These are phyloP conservation scores for Hylomyscus alleni DNA, from an alignment of 2,797 vertebrate species.

Conservation along the genomic window DNA sequence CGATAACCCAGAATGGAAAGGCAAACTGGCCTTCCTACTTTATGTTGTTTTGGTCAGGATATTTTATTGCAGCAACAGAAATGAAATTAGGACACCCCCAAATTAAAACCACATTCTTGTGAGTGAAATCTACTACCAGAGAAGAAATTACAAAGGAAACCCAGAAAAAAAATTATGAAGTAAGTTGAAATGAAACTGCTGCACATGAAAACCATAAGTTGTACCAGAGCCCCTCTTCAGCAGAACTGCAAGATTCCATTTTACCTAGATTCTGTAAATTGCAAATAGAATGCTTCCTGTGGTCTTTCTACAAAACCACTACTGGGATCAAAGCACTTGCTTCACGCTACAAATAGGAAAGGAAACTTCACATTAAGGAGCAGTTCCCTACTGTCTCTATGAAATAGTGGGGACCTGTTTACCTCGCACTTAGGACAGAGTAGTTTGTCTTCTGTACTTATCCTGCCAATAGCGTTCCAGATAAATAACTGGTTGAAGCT, in stretches of 20 bases:
- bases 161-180: neutral
- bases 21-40: neutral
- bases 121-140: slow-evolving; percentile 1
- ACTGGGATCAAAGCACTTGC: neutral
- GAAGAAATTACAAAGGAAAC: neutral
- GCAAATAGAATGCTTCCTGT: neutral
- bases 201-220: neutral
- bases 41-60: neutral
- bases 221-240: neutral
- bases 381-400: too few relatives aligned
- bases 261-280: neutral
- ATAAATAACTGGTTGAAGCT: neutral
- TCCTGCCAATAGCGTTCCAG: neutral
- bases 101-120: neutral
- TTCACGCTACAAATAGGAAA: neutral
- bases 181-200: neutral
- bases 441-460: neutral
- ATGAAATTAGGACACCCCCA: neutral
- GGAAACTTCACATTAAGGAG: neutral
- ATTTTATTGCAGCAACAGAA: neutral
- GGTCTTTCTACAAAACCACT: neutral
- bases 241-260: neutral
- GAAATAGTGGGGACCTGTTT: neutral
- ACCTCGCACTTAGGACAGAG: neutral
- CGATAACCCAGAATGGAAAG: neutral